Evolutionary conservation across 2,797 vertebrate species (phyloP), one percentile per base, ranked within the genome.

Genomic region (Danio tinwini): DNA sequence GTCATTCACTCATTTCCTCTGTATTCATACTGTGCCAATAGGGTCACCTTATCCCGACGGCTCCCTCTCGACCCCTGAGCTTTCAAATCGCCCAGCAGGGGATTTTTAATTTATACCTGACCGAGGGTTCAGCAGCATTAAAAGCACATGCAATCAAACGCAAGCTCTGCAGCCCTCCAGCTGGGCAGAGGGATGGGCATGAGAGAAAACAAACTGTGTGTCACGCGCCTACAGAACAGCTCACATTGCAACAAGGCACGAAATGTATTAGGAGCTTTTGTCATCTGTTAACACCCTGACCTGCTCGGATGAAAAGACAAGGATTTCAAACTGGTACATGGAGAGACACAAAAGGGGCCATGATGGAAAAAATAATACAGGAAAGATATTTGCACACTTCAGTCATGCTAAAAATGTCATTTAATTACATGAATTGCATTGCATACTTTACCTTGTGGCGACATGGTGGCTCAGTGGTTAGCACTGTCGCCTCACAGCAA

Each of bases 201-300:
- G 39, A 76, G 62, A 67, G 8, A 55, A 21, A 56, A 52, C 16
- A 42, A 42, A 49, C 19, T 37, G 7, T 65, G 14, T 40, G 65
- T 78, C 65, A 78, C 19, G 9, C 0, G 13, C 56, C 12, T 39
- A 21, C 40, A 14, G 21, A 42, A 62, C 56, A 62, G 58, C 65
- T 78, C 44, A 11, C n/a, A 19, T 21, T 77, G 45, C 75, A 68
- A 10, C 40, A 40, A 17, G 55, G 44, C 44, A 69, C 50, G 64
- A 59, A 59, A 69, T 68, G 64, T 59, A 59, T 77, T 37, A 13
- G 53, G 42, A 40, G 75, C 64, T 69, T 69, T 77, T 68, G 75
- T 77, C 65, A 40, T 69, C 75, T 77, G 75, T 69, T 59, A 69
- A 77, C 64, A 69, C 29, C n/a, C 44, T 16, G n/a, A 42, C 53